Conservation (phyloP, 2,113 vertebrate genomes). For the Eublepharis macularius region DNA sequence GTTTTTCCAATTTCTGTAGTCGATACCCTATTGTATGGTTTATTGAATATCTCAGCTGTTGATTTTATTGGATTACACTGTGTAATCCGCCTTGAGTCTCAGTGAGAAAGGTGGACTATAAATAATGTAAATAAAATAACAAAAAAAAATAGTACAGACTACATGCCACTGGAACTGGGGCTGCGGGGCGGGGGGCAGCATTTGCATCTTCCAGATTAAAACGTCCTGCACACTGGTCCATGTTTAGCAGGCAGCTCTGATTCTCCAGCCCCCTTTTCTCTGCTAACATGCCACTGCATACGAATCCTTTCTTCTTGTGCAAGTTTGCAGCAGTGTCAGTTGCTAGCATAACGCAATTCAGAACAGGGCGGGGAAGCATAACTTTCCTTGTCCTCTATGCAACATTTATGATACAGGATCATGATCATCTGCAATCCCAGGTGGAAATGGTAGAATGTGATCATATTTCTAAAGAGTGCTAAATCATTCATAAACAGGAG, state of each 20-base stretch:
- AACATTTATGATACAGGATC: conserved; percentile 12
- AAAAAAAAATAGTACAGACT: no score
- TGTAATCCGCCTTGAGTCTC: no score
- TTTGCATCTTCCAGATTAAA: neutral
- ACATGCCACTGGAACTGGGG: no score
- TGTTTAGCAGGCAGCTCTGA: neutral
- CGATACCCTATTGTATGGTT: no score
- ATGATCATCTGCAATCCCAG: neutral
- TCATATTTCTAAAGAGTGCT: neutral
- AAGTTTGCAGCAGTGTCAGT: neutral
- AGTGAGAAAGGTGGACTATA: no score
- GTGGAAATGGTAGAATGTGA: neutral
- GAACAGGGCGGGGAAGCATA: neutral
- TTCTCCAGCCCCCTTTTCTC: neutral
- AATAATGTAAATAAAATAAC: no score
- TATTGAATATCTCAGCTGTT: no score
- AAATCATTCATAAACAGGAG: neutral
- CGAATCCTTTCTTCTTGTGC: neutral
- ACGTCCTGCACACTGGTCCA: neutral
- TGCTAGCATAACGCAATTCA: neutral
- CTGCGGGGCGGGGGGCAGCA: no score
- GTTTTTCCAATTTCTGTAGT: no score
- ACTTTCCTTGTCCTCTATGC: conserved; percentile 2
- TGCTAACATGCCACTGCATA: neutral
- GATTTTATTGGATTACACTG: no score